Percentiles rank a stretch among this genome's conserved stretches.
Conservation (phyloP, 2,797 vertebrate species). For the Coluber constrictor region DNA sequence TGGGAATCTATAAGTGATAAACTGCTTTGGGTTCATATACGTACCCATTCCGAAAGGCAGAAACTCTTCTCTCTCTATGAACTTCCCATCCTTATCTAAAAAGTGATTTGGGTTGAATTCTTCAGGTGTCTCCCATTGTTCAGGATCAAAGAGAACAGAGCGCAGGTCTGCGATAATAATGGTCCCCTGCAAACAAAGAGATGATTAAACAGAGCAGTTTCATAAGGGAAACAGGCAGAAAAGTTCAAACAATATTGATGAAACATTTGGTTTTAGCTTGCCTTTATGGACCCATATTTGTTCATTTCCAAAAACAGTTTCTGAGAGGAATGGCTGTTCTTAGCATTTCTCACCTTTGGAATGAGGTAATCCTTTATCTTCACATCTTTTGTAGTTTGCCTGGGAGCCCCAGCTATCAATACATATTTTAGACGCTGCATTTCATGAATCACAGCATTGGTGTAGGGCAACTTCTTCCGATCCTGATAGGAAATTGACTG, state of each 20-base stretch:
- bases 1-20: neutral
- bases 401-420: accelerated
- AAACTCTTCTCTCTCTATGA: neutral
- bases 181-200: too few relatives aligned
- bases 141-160: too few relatives aligned
- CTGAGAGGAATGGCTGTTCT: neutral
- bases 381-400: neutral
- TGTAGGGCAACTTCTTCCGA: neutral
- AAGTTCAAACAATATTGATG: too few relatives aligned
- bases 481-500: neutral
- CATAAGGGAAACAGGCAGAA: too few relatives aligned
- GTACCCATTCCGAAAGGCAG: neutral
- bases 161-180: too few relatives aligned
- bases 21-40: neutral
- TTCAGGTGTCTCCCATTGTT: too few relatives aligned
- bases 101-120: too few relatives aligned
- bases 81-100: neutral
- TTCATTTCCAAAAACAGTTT: too few relatives aligned
- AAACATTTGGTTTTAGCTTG: too few relatives aligned
- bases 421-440: neutral
- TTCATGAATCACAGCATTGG: neutral
- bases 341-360: neutral
- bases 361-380: neutral
- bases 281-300: too few relatives aligned
- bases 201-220: too few relatives aligned